Evolutionary conservation across 2,113 vertebrate genomes (phyloP).

Genomic region (Ivindomyrus marchei): DNA sequence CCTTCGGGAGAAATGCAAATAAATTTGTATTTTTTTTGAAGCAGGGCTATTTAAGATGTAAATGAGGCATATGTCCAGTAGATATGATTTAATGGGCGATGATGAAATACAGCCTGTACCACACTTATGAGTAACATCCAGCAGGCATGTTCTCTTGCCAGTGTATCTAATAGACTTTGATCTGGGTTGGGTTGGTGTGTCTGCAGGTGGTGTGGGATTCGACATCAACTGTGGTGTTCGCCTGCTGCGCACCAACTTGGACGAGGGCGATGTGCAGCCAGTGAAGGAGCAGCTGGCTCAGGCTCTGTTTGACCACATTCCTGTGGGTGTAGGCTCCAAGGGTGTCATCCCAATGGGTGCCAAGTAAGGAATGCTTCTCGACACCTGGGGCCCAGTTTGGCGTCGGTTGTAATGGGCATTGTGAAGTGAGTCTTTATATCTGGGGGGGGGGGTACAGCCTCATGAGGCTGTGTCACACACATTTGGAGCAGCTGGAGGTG

Average conservation of each 20-base stretch:
- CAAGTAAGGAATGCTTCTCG: constrained; percentile 70
- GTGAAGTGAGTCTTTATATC: background rate
- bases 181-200: background rate
- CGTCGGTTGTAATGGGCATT: background rate
- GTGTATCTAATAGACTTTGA: background rate
- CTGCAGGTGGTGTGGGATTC: constrained; percentile 86
- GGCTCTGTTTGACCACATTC: constrained; percentile 95
- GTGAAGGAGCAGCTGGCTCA: constrained; percentile 96
- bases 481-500: background rate
- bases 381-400: too few species aligned
- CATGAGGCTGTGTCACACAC: too few species aligned
- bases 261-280: constrained; percentile 90
- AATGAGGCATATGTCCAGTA: background rate
- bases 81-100: background rate
- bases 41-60: background rate
- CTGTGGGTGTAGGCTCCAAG: constrained; percentile 93
- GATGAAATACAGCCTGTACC: background rate
- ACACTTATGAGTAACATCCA: background rate
- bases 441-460: background rate
- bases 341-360: constrained; percentile 96
- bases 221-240: constrained; percentile 97
- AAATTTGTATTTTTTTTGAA: background rate
- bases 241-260: constrained; percentile 87
- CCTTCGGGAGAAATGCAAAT: background rate
- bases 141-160: background rate